A percentile compares a stretch with the other conserved stretches of the same genome.
Conservation (phyloP, 2,113 vertebrate species). For the Mobula hypostoma region DNA sequence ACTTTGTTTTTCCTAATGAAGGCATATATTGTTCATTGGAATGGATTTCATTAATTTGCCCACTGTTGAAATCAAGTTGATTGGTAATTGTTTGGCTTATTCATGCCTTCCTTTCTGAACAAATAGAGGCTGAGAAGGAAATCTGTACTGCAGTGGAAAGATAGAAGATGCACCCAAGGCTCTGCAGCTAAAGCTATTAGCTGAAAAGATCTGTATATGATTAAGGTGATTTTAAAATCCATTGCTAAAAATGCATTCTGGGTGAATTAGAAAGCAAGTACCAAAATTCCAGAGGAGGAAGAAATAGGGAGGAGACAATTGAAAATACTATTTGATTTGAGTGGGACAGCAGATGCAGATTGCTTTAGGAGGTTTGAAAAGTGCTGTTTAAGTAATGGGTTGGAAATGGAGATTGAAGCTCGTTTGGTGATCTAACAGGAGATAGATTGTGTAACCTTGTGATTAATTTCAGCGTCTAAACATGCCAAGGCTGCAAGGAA, state of each 20-base stretch:
- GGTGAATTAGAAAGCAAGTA: background rate
- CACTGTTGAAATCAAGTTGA: too few relatives aligned
- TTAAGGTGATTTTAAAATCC: background rate
- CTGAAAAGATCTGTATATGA: background rate
- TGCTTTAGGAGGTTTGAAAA: background rate
- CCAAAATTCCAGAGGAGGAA: background rate
- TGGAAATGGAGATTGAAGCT: background rate
- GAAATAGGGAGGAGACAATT: background rate
- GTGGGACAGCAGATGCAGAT: background rate
- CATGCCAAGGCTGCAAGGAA: background rate
- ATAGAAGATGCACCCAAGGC: background rate
- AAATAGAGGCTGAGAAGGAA: background rate
- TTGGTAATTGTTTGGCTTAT: too few relatives aligned
- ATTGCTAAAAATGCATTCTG: background rate
- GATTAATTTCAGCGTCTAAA: background rate
- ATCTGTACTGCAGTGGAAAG: background rate
- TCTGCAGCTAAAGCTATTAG: background rate
- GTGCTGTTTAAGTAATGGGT: background rate
- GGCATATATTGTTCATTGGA: too few relatives aligned
- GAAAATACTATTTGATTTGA: background rate
- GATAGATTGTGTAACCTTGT: background rate
- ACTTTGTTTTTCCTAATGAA: too few relatives aligned
- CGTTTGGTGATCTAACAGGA: background rate
- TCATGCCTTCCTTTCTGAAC: background rate
- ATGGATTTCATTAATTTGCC: too few relatives aligned